These are phyloP conservation scores for Ferdinandea cuprea DNA, from an alignment of 2,888 invertebrate genomes.

Conservation along the genomic window DNA sequence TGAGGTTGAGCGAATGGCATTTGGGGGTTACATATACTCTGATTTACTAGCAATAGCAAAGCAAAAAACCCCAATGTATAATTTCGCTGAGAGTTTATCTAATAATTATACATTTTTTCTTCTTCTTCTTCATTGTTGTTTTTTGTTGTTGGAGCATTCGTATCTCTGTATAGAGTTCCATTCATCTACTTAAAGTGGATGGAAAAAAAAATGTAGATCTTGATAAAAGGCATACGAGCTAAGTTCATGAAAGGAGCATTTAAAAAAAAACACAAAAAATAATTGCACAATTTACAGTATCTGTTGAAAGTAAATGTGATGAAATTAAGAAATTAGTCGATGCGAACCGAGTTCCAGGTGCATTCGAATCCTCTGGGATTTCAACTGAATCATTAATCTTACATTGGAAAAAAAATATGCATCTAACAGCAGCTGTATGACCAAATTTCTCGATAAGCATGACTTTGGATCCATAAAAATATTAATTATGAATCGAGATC, in stretches of 20 bases:
- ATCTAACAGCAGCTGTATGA: slow-evolving; percentile 46
- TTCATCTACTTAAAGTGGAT: slow-evolving; percentile 19
- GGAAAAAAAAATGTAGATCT: background rate
- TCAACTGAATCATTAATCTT: slow-evolving; percentile 41
- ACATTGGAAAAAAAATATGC: slow-evolving; percentile 5
- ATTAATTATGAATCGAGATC: slow-evolving; percentile 53
- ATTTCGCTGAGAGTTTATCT: slow-evolving; percentile 41
- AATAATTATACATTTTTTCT: slow-evolving; percentile 18
- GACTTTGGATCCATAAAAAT: slow-evolving; percentile 15
- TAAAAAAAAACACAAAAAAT: slow-evolving; percentile 1
- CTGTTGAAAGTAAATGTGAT: background rate
- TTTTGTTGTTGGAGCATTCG: slow-evolving; percentile 3
- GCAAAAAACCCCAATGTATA: background rate
- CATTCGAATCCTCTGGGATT: slow-evolving; percentile 21
- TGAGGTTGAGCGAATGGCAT: slow-evolving; percentile 56
- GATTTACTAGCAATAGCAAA: slow-evolving; percentile 20
- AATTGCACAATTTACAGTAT: slow-evolving; percentile 6
- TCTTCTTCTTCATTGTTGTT: background rate
- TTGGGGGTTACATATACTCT: slow-evolving; percentile 39
- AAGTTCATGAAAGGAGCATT: slow-evolving; percentile 8
- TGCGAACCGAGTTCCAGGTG: slow-evolving; percentile 21
- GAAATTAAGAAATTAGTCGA: background rate
- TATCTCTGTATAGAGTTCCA: background rate
- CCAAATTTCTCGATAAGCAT: slow-evolving; percentile 13
- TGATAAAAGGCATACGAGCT: slow-evolving; percentile 8